A percentile compares a stretch with the other conserved stretches of the same genome.
phyloP scores from a whole-genome alignment of 2,797 vertebrate genomes.

The Dermochelys coriacea region DNA sequence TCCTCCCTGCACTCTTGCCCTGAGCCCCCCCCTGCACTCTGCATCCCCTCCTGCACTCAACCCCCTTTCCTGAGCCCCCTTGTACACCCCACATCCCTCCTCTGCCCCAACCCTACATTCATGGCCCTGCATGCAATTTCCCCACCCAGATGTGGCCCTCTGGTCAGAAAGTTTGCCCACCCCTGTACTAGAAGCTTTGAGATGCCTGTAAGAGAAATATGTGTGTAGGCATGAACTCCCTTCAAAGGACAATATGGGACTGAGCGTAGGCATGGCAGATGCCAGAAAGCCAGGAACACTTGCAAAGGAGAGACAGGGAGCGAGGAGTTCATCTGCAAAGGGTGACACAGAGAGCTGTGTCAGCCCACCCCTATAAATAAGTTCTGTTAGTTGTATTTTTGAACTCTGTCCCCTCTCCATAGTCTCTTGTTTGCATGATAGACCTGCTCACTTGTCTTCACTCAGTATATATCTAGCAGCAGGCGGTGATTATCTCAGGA shows the following conservation, averaged over 20 bases:
- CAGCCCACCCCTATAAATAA: background rate
- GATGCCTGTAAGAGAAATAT: rapidly evolving
- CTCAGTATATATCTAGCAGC: slow-evolving; percentile 67
- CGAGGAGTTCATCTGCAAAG: background rate
- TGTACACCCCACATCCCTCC: no score
- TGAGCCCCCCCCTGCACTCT: no score
- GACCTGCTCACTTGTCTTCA: slow-evolving; percentile 57
- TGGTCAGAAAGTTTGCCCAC: no score
- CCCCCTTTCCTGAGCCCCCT: no score
- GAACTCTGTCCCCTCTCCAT: slow-evolving; percentile 44
- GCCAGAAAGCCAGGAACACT: rapidly evolving
- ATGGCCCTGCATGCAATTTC: no score
- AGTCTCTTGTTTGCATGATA: slow-evolving; percentile 16
- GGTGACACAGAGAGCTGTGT: background rate
- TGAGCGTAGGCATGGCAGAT: background rate
- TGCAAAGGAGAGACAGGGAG: rapidly evolving
- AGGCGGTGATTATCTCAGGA: slow-evolving; percentile 53
- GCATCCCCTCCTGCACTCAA: no score
- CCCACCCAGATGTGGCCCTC: no score
- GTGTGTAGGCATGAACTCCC: background rate
- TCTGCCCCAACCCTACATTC: no score
- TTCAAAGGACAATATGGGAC: background rate
- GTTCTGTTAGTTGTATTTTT: background rate
- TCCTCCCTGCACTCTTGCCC: no score
- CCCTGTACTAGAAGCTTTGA: rapidly evolving